Percentiles rank a stretch among this genome's conserved stretches.
Evolutionary conservation across 2,113 vertebrate species (phyloP).

Genomic region (Arothron firmamentum): DNA sequence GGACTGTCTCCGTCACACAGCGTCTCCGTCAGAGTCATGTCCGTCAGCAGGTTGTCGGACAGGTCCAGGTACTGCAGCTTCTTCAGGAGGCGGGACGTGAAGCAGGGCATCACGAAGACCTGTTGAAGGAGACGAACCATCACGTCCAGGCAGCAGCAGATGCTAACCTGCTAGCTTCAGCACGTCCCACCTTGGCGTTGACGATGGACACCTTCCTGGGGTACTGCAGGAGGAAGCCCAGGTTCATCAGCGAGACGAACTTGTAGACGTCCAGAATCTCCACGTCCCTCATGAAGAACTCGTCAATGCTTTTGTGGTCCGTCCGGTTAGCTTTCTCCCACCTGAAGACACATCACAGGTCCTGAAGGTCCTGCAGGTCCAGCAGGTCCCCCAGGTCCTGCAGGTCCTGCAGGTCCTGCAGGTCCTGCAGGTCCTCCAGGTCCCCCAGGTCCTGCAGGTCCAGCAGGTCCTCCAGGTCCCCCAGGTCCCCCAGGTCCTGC

Average conservation of each 20-base stretch:
- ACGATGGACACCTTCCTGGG: constrained; percentile 57
- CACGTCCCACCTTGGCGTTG: constrained; percentile 29
- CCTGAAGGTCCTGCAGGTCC: too few relatives aligned
- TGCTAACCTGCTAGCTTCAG: not conserved
- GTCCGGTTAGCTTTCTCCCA: constrained; percentile 34
- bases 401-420: too few relatives aligned
- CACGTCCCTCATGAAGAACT: not conserved
- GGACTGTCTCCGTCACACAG: constrained; percentile 21
- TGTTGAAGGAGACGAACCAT: not conserved
- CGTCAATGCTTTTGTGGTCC: constrained; percentile 27
- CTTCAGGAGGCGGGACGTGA: not conserved
- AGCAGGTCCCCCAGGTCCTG: too few relatives aligned
- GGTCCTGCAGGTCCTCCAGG: too few relatives aligned
- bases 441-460: too few relatives aligned
- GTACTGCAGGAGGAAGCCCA: constrained; percentile 46
- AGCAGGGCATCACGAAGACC: constrained; percentile 51
- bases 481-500: too few relatives aligned
- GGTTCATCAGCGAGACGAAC: constrained; percentile 34
- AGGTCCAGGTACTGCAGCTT: constrained; percentile 59
- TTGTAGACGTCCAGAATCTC: constrained; percentile 33
- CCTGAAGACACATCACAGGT: constrained; percentile 12
- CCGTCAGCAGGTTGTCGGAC: constrained; percentile 58
- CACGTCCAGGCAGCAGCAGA: not conserved
- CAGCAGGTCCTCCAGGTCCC: too few relatives aligned
- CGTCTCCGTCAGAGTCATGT: constrained; percentile 32